phyloP scores from a whole-genome alignment of 2,888 invertebrate genomes.

The Dyspetes luteomarginatus region DNA sequence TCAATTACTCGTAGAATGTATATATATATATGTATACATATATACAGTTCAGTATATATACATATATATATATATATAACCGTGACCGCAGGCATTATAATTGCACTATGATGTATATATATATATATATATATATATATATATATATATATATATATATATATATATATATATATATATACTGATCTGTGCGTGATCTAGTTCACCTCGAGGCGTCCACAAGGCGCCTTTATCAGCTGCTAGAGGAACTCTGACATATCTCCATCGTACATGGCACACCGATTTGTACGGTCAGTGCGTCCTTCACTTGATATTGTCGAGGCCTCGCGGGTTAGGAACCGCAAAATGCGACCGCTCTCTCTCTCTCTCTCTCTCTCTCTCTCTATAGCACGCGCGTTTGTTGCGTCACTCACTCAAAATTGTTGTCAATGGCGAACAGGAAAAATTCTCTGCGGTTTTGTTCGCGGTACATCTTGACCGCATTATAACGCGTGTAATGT shows the following conservation, averaged over 20 bases:
- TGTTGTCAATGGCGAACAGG: background rate
- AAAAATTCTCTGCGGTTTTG: slow-evolving; percentile 51
- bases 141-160: too few relatives aligned
- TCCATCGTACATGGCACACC: background rate
- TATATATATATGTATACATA: background rate
- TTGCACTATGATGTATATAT: too few relatives aligned
- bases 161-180: slow-evolving; percentile 1
- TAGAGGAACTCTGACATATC: slow-evolving; percentile 7
- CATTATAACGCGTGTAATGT: too few relatives aligned
- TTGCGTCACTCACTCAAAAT: slow-evolving; percentile 32
- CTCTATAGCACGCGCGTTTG: slow-evolving; percentile 44
- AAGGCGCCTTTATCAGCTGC: slow-evolving; percentile 4
- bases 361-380: too few relatives aligned
- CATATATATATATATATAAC: background rate
- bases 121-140: too few relatives aligned
- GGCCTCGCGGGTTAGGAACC: slow-evolving; percentile 34
- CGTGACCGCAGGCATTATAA: slow-evolving; percentile 35
- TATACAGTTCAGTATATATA: background rate
- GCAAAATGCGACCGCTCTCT: slow-evolving; percentile 58
- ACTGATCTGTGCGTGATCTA: slow-evolving; percentile 5
- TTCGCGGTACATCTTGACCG: slow-evolving; percentile 35
- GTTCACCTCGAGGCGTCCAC: slow-evolving; percentile 25
- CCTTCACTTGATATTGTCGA: background rate
- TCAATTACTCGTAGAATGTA: background rate
- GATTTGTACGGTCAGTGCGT: slow-evolving; percentile 37